phyloP scores from a whole-genome alignment of 1,140 invertebrate genomes.

The Drosophila pseudoobscura region DNA sequence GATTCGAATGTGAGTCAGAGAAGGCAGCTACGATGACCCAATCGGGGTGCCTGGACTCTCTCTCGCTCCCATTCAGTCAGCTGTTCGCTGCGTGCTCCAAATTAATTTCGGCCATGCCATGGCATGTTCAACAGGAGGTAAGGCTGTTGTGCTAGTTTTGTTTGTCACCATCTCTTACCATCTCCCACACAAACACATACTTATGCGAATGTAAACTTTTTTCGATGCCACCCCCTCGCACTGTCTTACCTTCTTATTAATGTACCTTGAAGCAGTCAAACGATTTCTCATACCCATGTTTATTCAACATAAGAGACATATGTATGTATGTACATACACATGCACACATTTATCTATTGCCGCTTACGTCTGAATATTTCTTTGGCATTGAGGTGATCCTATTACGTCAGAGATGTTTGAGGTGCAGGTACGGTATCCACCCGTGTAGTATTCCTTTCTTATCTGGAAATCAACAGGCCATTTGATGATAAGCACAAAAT shows the following conservation, averaged over 20 bases:
- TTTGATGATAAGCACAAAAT: conserved; percentile 17
- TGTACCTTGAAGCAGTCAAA: conserved; percentile 11
- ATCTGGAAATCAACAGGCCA: conserved; percentile 4
- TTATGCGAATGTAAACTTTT: too few relatives aligned
- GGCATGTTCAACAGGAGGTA: too few relatives aligned
- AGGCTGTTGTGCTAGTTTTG: too few relatives aligned
- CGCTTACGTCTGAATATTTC: conserved; percentile 17
- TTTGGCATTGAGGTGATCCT: conserved; percentile 7
- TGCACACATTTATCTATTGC: conserved; percentile 16
- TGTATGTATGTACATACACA: conserved; percentile 17
- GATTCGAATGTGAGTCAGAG: conserved; percentile 17
- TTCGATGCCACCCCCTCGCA: too few relatives aligned
- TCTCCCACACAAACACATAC: too few relatives aligned
- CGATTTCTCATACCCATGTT: conserved; percentile 28
- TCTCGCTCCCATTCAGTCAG: conserved; percentile 16
- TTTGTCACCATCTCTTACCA: too few relatives aligned
- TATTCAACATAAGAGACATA: conserved; percentile 33
- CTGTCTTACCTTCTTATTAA: too few relatives aligned
- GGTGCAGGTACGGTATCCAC: background rate
- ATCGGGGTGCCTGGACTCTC: background rate
- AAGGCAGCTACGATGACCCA: conserved; percentile 10
- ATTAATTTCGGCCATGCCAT: conserved; percentile 28
- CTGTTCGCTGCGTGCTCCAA: conserved; percentile 43
- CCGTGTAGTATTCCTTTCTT: conserved; percentile 5
- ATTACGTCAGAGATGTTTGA: conserved; percentile 29